Evolutionary conservation across 2,797 vertebrate species (phyloP), one percentile per base, ranked within the genome.

Genomic region (Tolypeutes matacus): DNA sequence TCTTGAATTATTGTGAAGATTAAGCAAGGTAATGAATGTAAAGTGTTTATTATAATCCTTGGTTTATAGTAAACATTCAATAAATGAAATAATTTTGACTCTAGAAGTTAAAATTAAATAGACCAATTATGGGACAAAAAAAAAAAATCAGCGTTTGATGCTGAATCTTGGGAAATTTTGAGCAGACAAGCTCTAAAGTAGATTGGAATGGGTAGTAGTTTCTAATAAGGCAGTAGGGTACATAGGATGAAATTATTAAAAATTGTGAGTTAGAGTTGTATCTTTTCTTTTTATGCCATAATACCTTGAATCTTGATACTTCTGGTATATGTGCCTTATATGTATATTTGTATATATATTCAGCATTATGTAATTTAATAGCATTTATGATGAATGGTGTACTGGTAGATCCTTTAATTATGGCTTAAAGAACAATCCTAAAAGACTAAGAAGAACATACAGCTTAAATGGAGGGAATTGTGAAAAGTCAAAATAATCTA

Each of bases 121-220:
- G 46, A n/a, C 25, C 51, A 80, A 58, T 78, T 80, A 46, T 65
- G 58, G 51, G 76, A 51, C 31, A 76, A 51, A 46, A 76, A 64
- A 46, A 76, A 64, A 1, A 20, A 76, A 62, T 17, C 42, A 69
- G 49, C 49, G 42, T 42, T 78, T 67, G 49, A 39, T 42, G 36
- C 21, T 91, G 39, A 82, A 72, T 82, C 7, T 49, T 72, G 77
- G 65, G 39, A 81, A 62, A 82, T 91, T 64, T 91, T 18, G n/a
- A 56, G 17, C 56, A 80, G 53, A 25, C 18, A 80, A 23, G 29
- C 42, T 46, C 51, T 42, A 27, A 75, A 75, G n/a, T 39, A 31
- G 42, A 64, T 39, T 76, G 36, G 34, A 65, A 75, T 84, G 49
- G 46, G 18, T 29, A 73, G 1, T 27, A 67, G 56, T 69, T 69